Conservation (phyloP, 2,113 vertebrate genomes). For the Asarcornis scutulata region DNA sequence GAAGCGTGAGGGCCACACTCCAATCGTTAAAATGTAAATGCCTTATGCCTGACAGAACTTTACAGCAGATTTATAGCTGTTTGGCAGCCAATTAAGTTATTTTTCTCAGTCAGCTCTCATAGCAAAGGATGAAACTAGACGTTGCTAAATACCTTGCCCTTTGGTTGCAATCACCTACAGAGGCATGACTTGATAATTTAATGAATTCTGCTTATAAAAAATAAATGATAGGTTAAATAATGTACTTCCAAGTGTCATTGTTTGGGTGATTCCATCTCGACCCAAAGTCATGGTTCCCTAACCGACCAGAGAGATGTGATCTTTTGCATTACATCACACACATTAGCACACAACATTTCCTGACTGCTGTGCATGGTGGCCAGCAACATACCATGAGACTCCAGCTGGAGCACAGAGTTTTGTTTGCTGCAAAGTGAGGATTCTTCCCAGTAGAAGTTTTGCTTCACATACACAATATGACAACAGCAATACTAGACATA, state of each 20-base stretch:
- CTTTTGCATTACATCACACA: neutral
- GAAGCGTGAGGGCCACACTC: rapidly evolving
- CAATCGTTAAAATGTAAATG: neutral
- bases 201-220: neutral
- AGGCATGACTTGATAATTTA: neutral
- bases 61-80: neutral
- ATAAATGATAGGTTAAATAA: neutral
- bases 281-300: neutral
- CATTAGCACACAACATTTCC: neutral
- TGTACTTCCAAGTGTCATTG: neutral
- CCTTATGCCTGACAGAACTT: neutral
- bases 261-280: neutral
- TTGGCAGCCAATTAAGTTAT: neutral
- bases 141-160: neutral
- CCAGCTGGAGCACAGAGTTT: neutral
- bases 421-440: neutral
- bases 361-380: neutral
- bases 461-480: neutral
- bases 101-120: neutral
- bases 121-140: neutral
- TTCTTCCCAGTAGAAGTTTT: neutral
- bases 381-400: neutral
- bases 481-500: neutral
- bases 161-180: neutral
- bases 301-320: neutral